Percentiles rank a stretch among this genome's conserved stretches.
phyloP scores from a whole-genome alignment of 2,113 vertebrate genomes.

The Python bivittatus region DNA sequence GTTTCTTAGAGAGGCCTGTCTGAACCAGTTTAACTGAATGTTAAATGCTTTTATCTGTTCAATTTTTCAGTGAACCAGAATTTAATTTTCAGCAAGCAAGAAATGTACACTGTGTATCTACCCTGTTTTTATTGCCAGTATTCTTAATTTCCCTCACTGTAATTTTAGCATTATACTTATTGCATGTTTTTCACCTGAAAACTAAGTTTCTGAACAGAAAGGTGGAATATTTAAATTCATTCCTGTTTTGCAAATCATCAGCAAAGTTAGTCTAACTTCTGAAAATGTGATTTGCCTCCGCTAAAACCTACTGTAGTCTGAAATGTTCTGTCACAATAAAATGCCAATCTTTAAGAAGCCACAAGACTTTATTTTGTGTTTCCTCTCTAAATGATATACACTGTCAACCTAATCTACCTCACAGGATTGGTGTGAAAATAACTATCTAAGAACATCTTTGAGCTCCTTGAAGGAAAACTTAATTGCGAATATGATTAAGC shows the following conservation, averaged over 20 bases:
- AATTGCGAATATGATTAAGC: background rate
- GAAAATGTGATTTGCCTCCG: background rate
- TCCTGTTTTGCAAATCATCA: background rate
- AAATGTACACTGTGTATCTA: background rate
- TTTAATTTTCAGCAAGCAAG: background rate
- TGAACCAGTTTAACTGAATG: background rate
- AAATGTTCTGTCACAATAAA: background rate
- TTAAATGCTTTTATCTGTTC: background rate
- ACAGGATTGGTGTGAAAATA: background rate
- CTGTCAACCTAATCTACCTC: background rate
- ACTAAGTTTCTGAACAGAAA: background rate
- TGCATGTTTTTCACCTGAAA: background rate
- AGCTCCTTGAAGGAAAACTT: background rate
- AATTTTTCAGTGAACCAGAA: background rate
- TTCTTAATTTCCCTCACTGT: background rate
- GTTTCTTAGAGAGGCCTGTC: background rate
- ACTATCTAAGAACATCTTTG: background rate
- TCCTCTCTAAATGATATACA: background rate
- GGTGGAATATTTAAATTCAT: background rate
- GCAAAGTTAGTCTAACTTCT: background rate
- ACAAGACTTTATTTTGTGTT: background rate
- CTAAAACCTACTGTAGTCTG: background rate
- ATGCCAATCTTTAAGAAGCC: background rate
- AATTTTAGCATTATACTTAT: background rate
- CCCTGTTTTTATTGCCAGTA: background rate